Conservation (phyloP, 2,797 vertebrate species). For the Hipposideros larvatus region DNA sequence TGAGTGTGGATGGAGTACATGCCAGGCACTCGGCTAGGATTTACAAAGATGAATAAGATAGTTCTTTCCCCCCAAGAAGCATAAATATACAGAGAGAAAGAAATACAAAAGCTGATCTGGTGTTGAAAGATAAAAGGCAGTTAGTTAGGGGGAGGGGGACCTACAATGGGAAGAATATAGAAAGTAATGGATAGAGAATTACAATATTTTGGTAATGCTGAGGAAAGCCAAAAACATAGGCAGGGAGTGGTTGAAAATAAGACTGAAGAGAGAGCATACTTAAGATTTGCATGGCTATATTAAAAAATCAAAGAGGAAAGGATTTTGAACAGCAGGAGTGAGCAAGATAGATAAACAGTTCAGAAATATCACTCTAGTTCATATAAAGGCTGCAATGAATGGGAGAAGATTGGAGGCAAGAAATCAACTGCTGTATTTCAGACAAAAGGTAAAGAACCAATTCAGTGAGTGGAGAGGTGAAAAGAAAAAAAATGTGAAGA, state of each 20-base stretch:
- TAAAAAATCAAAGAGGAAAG: conserved; percentile 46
- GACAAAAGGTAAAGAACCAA: conserved; percentile 48
- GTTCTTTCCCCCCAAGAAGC: conserved; percentile 53
- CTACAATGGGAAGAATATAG: background rate
- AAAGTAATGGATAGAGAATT: background rate
- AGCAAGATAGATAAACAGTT: background rate
- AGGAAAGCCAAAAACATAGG: conserved; percentile 45
- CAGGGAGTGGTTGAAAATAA: conserved; percentile 25
- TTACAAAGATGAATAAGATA: conserved; percentile 5
- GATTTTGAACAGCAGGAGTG: conserved; percentile 24
- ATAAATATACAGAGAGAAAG: conserved; percentile 33
- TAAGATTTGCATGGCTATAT: conserved; percentile 54
- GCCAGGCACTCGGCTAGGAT: conserved; percentile 2
- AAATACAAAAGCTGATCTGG: conserved; percentile 53
- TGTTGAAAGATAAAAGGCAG: conserved; percentile 60
- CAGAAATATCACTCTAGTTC: background rate
- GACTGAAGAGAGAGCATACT: background rate
- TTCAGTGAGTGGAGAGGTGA: background rate
- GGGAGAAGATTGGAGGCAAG: background rate
- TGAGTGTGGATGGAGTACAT: background rate
- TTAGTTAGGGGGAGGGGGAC: background rate
- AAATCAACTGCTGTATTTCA: conserved; percentile 50
- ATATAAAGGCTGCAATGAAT: conserved; percentile 32
- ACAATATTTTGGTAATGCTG: background rate
- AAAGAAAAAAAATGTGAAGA: conserved; percentile 6